These are phyloP conservation scores for Upupa epops DNA, from an alignment of 2,113 vertebrate genomes.

Conservation along the genomic window DNA sequence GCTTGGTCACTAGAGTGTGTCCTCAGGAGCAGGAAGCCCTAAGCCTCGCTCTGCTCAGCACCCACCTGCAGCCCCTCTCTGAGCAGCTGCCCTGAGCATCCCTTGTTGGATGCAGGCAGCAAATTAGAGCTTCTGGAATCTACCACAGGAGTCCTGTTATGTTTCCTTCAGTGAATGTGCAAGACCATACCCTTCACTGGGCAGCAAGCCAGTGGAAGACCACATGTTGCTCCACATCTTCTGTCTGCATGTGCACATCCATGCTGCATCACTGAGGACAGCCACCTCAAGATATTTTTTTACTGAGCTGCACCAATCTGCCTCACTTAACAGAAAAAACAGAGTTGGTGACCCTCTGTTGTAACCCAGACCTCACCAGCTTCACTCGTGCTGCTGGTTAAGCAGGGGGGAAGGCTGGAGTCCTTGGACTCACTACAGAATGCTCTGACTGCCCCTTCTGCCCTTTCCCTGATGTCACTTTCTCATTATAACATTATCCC, in stretches of 20 bases:
- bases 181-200: fast-evolving
- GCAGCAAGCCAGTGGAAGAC: not conserved
- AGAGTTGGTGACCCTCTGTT: not conserved
- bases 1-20: fast-evolving
- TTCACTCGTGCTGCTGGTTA: not conserved
- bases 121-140: not conserved
- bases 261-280: fast-evolving
- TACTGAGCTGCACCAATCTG: not conserved
- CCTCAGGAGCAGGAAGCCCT: not conserved
- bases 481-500: constrained; percentile 62
- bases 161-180: not conserved
- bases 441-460: constrained; percentile 3
- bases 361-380: not conserved
- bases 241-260: fast-evolving
- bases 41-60: not conserved
- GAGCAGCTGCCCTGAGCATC: not conserved
- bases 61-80: not conserved
- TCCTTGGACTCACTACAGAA: not conserved
- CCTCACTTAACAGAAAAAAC: not conserved
- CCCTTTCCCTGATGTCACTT: constrained; percentile 55
- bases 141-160: not conserved
- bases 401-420: not conserved
- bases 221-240: not conserved
- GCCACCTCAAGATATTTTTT: not conserved
- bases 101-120: not conserved